These are phyloP conservation scores for Epinotia demarniana DNA, from an alignment of 2,888 invertebrate genomes.

Conservation along the genomic window DNA sequence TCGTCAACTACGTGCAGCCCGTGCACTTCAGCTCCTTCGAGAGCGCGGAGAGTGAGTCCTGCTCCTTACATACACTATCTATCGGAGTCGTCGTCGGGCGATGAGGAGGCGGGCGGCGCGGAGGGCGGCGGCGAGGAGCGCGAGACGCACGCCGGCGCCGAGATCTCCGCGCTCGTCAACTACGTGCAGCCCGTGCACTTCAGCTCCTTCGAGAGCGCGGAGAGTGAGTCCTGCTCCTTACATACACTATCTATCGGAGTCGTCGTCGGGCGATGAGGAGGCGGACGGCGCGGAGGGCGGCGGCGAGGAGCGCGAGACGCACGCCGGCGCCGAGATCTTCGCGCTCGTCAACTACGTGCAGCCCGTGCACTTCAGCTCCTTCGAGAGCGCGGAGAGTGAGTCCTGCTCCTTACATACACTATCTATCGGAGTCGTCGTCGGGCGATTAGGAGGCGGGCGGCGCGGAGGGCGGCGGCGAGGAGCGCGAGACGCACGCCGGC, in stretches of 20 bases:
- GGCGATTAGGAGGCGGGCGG: slow-evolving; percentile 81
- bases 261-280: too few species aligned
- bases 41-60: slow-evolving; percentile 92
- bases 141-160: slow-evolving; percentile 97
- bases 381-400: slow-evolving; percentile 97
- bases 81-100: slow-evolving; percentile 91
- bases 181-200: slow-evolving; percentile 99
- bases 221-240: slow-evolving; percentile 89
- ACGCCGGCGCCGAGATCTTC: slow-evolving; percentile 98
- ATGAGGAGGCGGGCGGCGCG: slow-evolving; percentile 62
- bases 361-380: slow-evolving; percentile 98
- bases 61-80: too few species aligned
- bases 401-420: neutral
- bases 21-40: slow-evolving; percentile 98
- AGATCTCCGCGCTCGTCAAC: slow-evolving; percentile 98
- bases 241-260: too few species aligned
- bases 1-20: slow-evolving; percentile 99
- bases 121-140: slow-evolving; percentile 73
- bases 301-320: slow-evolving; percentile 89
- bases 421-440: slow-evolving; percentile 90
- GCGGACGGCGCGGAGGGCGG: slow-evolving; percentile 46
- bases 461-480: slow-evolving; percentile 56
- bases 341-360: slow-evolving; percentile 99
- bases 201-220: slow-evolving; percentile 96
- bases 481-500: slow-evolving; percentile 96